phyloP scores from a whole-genome alignment of 2,113 vertebrate species.

The Sitta europaea region DNA sequence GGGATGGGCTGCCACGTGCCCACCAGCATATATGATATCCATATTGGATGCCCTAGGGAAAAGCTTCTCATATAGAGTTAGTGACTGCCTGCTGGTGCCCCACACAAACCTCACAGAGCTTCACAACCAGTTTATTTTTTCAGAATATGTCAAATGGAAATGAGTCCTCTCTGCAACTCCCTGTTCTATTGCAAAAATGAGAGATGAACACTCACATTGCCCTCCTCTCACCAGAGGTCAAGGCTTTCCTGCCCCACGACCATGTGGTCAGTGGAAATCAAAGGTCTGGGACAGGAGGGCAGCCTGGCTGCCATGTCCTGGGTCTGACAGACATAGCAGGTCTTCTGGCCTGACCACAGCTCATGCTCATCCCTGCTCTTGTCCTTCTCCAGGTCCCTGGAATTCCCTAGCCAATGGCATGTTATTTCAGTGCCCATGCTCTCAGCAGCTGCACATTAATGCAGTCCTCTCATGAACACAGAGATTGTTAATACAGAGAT shows the following conservation, averaged over 20 bases:
- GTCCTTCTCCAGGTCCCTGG: rapidly evolving
- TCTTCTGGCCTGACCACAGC: not conserved
- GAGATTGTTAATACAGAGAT: not conserved
- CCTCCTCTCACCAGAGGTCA: not conserved
- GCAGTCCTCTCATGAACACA: not conserved
- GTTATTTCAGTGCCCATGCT: not conserved
- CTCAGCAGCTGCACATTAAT: not conserved
- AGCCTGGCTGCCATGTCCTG: not conserved
- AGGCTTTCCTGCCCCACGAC: not conserved
- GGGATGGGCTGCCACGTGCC: not conserved
- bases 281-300: not conserved
- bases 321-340: not conserved
- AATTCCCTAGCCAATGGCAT: not conserved
- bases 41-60: not conserved
- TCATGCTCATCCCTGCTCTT: not conserved
- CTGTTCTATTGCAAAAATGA: not conserved
- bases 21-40: not conserved
- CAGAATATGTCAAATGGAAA: not conserved
- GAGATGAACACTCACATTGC: not conserved
- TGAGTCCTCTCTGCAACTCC: not conserved
- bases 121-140: not conserved
- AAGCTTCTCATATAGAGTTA: not conserved
- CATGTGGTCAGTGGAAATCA: not conserved
- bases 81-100: not conserved
- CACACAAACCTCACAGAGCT: not conserved